Percentiles rank a stretch among this genome's conserved stretches.
phyloP scores from a whole-genome alignment of 2,888 invertebrate species.

The Seira sanloemensis region DNA sequence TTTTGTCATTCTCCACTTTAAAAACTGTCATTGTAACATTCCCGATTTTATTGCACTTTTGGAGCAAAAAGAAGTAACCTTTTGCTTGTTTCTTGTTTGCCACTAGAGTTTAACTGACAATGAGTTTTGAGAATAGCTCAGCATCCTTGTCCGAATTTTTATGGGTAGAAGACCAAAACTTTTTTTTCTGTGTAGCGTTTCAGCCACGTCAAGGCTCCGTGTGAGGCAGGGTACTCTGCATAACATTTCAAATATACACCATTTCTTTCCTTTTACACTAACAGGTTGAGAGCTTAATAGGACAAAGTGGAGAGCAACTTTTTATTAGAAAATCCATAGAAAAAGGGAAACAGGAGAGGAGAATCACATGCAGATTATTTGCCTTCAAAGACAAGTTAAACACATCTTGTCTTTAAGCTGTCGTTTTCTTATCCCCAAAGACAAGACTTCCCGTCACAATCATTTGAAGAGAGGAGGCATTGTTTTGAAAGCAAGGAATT shows the following conservation, averaged over 20 bases:
- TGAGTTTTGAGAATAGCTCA: neutral
- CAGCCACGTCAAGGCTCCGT: too few species aligned
- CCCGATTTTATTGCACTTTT: slow-evolving; percentile 28
- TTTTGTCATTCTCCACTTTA: neutral
- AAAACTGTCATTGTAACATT: slow-evolving; percentile 25
- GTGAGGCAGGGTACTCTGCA: too few species aligned
- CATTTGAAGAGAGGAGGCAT: slow-evolving; percentile 18
- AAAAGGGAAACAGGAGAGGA: neutral
- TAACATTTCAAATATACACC: neutral
- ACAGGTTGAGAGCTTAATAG: neutral
- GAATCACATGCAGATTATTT: neutral
- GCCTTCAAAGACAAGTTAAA: neutral
- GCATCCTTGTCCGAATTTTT: neutral
- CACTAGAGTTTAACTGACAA: neutral
- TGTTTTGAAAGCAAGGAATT: neutral
- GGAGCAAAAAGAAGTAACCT: neutral
- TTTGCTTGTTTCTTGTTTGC: neutral
- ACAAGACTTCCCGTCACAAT: slow-evolving; percentile 23
- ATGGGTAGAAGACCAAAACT: neutral
- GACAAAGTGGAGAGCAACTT: neutral
- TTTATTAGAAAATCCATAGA: neutral
- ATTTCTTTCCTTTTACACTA: neutral
- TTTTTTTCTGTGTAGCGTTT: too few species aligned
- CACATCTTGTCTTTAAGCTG: neutral
- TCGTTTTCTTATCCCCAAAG: slow-evolving; percentile 24